Evolutionary conservation across 2,113 vertebrate genomes (phyloP).

Genomic region (Passerina amoena): DNA sequence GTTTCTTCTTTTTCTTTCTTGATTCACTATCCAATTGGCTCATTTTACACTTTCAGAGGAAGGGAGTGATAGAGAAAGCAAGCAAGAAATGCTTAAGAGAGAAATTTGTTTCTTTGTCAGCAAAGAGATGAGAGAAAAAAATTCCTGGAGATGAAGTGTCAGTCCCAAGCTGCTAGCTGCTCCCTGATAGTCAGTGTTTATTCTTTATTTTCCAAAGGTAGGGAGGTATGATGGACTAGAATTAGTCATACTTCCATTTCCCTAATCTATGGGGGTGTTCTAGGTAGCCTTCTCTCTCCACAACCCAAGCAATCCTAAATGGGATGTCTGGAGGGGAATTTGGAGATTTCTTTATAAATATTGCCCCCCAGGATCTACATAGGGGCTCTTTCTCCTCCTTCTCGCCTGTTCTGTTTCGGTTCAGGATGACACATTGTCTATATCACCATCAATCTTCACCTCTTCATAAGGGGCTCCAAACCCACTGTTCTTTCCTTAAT

Average conservation of each 20-base stretch:
- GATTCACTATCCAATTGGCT: not conserved
- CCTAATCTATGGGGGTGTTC: not conserved
- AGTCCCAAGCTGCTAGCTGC: not conserved
- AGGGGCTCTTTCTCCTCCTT: not conserved
- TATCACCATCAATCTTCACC: not conserved
- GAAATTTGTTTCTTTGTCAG: not conserved
- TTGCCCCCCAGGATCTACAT: not conserved
- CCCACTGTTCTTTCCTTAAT: not conserved
- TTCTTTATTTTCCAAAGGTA: not conserved
- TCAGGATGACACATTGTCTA: not conserved
- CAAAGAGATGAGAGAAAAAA: not conserved
- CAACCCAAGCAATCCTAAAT: not conserved
- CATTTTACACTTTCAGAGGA: not conserved
- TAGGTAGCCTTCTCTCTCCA: not conserved
- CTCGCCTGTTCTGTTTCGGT: not conserved
- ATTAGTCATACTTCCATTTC: not conserved
- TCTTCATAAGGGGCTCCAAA: not conserved
- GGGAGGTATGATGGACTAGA: not conserved
- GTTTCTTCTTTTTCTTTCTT: not conserved
- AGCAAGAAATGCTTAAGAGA: not conserved
- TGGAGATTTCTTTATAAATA: not conserved
- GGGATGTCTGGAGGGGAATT: not conserved
- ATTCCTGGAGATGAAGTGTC: not conserved
- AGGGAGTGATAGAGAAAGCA: not conserved
- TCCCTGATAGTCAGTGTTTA: not conserved